A percentile compares a stretch with the other conserved stretches of the same genome.
phyloP scores from a whole-genome alignment of 1,140 invertebrate genomes.

The Lepidurus packardi region DNA sequence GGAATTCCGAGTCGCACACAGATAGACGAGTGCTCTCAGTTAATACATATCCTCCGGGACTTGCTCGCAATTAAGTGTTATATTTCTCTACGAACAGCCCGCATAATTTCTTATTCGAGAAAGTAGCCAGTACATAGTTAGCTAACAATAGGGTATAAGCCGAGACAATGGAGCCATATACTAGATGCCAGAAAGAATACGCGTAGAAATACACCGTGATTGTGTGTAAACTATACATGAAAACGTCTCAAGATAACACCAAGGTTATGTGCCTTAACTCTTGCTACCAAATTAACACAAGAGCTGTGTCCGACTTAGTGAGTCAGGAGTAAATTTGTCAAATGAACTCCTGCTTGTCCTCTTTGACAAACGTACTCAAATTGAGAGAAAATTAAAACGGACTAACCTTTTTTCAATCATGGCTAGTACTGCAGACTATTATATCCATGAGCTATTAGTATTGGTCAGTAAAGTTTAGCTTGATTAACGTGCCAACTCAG shows the following conservation, averaged over 20 bases:
- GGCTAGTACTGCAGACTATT: background rate
- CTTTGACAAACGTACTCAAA: background rate
- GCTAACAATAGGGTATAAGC: background rate
- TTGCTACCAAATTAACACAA: background rate
- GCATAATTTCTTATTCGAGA: background rate
- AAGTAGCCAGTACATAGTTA: background rate
- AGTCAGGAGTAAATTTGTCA: background rate
- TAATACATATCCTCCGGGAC: background rate
- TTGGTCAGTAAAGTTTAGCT: background rate
- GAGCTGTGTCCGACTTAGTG: background rate
- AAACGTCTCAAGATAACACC: background rate
- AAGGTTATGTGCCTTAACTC: background rate
- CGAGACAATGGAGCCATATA: background rate
- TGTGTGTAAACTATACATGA: background rate
- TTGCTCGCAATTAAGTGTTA: background rate
- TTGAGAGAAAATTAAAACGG: background rate
- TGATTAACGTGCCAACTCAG: background rate
- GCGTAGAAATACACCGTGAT: background rate
- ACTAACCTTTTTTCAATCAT: background rate
- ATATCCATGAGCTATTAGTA: background rate
- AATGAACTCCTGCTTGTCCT: background rate
- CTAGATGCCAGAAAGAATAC: background rate
- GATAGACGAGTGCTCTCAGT: background rate
- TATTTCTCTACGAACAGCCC: background rate
- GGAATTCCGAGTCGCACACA: background rate